A percentile compares a stretch with the other conserved stretches of the same genome.
Evolutionary conservation across 2,888 invertebrate genomes (phyloP).

Genomic region (Philaethria dido): DNA sequence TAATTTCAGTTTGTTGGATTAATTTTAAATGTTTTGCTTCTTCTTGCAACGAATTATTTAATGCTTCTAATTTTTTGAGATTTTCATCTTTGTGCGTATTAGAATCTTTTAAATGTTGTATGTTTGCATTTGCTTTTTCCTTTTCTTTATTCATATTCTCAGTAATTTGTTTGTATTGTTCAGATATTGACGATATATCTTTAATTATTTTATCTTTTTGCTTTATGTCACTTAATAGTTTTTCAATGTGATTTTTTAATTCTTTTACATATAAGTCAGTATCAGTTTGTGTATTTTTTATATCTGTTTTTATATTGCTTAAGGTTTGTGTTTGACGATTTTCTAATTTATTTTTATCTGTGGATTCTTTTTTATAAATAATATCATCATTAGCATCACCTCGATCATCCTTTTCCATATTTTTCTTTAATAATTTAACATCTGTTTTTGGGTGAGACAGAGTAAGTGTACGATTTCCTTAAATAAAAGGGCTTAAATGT

Average conservation of each 20-base stretch:
- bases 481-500: too few relatives aligned
- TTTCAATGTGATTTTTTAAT: constrained; percentile 50
- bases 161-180: constrained; percentile 65
- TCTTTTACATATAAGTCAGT: constrained; percentile 49
- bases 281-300: constrained; percentile 62
- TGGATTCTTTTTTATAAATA: constrained; percentile 32
- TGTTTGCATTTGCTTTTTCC: constrained; percentile 57
- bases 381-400: constrained; percentile 36
- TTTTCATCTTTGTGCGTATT: constrained; percentile 61
- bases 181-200: constrained; percentile 55
- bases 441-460: constrained; percentile 60
- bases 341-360: constrained; percentile 39
- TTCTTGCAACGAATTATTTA: constrained; percentile 55
- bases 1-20: constrained; percentile 51
- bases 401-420: constrained; percentile 16
- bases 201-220: constrained; percentile 64
- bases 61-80: constrained; percentile 54
- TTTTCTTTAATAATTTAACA: constrained; percentile 43
- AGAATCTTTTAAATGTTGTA: constrained; percentile 59
- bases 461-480: constrained; percentile 68
- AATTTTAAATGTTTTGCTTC: constrained; percentile 55
- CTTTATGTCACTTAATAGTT: constrained; percentile 53
- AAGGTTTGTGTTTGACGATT: constrained; percentile 61
- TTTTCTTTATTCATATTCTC: constrained; percentile 66
- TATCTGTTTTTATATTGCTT: constrained; percentile 44